Base-by-base conservation (phyloP, 2,113 vertebrate genomes). In the Seriola dumerili region DNA sequence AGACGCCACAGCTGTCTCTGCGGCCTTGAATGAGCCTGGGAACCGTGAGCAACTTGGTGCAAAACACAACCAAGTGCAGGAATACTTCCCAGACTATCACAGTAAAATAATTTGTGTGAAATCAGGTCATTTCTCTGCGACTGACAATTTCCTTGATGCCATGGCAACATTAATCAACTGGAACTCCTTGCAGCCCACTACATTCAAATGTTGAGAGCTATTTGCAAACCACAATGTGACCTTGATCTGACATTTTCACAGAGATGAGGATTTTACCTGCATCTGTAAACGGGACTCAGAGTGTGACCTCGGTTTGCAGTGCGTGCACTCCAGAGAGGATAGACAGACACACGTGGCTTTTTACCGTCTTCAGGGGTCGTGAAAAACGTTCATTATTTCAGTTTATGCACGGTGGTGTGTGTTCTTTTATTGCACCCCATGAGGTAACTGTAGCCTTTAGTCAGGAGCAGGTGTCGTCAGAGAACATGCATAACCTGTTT, bases 211-310 rank as follows among this genome's bases (percentile, higher is more conserved):
- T 32, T 52, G 7, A 21, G 48, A 63, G 75, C 19, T 55, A 10
- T 52, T 14, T 59, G 62, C 50, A 82, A 63, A 78, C 72, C 38
- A 72, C 63, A 55, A 17, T 64, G 65, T 50, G 40, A 85, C 29
- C 58, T 58, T 57, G 29, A 13, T n/a, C 17, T 13, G 54, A 57
- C 46, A 25, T 76, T 66, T 72, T 29, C 2, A 25, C 42, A 44
- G 29, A 65, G 17, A 21, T 3, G 58, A 71, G 11, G 72, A 48
- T 25, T 75, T 64, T 2, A 80, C 23, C 19, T 8, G 1, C 36
- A 3, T 63, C 64, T 25, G 38, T 70, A n/a, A 48, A 76, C 57
- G 25, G 9, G 25, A 64, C 6, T 11, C 46, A 32, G 13, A 25
- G 32, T 46, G 25, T 38, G 25, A 78, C 69, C 63, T 69, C 17